Evolutionary conservation across 2,113 vertebrate species (phyloP).

Genomic region (Thunnus thynnus): DNA sequence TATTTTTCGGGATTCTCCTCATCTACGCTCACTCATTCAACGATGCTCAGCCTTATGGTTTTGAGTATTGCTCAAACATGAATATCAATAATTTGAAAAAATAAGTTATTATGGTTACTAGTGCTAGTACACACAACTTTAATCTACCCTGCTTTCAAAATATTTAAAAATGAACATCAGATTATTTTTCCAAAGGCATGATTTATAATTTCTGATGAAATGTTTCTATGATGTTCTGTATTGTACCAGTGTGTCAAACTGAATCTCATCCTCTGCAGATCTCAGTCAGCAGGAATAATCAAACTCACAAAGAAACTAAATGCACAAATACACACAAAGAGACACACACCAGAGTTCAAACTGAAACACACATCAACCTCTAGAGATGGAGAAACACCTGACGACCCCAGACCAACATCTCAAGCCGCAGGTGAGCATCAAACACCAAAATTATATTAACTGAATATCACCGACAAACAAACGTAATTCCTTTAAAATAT

Average conservation of each 20-base stretch:
- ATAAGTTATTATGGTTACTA: too few relatives aligned
- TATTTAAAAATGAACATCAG: neutral
- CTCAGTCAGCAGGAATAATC: constrained; percentile 11
- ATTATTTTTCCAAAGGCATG: neutral
- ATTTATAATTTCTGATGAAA: neutral
- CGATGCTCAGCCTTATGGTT: too few relatives aligned
- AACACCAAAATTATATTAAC: neutral
- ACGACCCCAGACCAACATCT: neutral
- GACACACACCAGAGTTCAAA: constrained; percentile 4
- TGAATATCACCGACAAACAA: neutral
- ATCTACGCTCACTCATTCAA: too few relatives aligned
- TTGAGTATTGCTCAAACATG: too few relatives aligned
- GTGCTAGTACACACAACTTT: too few relatives aligned
- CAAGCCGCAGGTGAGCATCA: constrained; percentile 1
- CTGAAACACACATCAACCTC: neutral
- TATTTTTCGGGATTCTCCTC: too few relatives aligned
- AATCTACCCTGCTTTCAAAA: too few relatives aligned
- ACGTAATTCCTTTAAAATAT: neutral
- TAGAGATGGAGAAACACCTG: neutral
- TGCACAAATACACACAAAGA: neutral
- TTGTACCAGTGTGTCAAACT: neutral
- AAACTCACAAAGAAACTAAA: neutral
- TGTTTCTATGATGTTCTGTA: neutral
- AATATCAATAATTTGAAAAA: too few relatives aligned
- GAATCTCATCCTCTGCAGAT: constrained; percentile 26